phyloP scores from a whole-genome alignment of 2,797 vertebrate species.

The Parauchenoglanis punctatus region DNA sequence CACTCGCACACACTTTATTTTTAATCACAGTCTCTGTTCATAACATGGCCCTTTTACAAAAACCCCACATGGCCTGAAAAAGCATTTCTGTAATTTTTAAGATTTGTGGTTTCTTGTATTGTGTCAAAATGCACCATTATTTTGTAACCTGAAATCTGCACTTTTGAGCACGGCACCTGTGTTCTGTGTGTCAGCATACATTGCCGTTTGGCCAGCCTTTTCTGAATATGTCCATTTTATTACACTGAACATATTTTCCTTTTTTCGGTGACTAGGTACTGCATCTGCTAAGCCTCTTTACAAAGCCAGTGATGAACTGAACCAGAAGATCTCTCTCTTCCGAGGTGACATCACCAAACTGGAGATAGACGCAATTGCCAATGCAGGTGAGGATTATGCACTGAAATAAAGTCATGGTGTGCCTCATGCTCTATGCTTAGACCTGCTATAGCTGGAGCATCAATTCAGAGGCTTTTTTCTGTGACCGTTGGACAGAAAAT shows the following conservation, averaged over 20 bases:
- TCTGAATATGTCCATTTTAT: background rate
- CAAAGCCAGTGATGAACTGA: conserved; percentile 71
- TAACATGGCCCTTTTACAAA: background rate
- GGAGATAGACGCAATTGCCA: conserved; percentile 86
- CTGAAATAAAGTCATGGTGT: conserved; percentile 5
- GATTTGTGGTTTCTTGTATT: too few species aligned
- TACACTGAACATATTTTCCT: background rate
- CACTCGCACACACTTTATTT: background rate
- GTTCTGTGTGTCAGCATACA: background rate
- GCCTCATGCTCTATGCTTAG: background rate
- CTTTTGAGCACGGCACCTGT: background rate
- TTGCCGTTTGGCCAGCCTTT: background rate
- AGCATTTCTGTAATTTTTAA: background rate
- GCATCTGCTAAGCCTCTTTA: conserved; percentile 48
- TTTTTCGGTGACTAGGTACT: conserved; percentile 48
- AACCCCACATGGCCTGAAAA: background rate
- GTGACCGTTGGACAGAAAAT: background rate
- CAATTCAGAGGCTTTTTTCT: background rate
- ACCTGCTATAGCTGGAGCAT: background rate
- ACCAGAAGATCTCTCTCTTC: conserved; percentile 84
- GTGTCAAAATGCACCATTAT: too few species aligned
- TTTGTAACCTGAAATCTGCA: too few species aligned
- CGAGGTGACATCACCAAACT: conserved; percentile 86
- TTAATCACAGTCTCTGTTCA: background rate
- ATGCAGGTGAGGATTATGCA: conserved; percentile 79